Percentiles rank a stretch among this genome's conserved stretches.
Evolutionary conservation across 2,888 invertebrate species (phyloP).

Genomic region (Syrista parreyssii): DNA sequence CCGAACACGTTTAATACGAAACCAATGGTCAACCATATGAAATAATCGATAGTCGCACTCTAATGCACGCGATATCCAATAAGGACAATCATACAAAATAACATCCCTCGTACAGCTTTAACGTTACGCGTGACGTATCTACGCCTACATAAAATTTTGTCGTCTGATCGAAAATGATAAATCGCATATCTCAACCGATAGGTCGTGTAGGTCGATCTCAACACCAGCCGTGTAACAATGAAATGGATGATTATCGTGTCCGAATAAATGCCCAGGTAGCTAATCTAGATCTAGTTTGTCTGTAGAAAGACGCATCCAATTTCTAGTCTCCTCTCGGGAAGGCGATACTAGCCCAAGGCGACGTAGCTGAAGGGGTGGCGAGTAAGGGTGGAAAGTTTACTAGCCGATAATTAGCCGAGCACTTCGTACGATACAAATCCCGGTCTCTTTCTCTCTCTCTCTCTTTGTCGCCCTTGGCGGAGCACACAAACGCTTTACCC

Average conservation of each 20-base stretch:
- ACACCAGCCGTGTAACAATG: background rate
- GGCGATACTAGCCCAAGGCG: background rate
- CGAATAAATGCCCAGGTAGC: background rate
- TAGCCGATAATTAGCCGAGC: conserved; percentile 7
- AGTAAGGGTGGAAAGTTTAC: conserved; percentile 3
- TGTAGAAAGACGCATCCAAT: background rate
- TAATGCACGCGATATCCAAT: background rate
- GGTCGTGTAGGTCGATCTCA: too few relatives aligned
- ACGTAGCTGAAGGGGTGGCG: background rate
- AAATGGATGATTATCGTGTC: background rate
- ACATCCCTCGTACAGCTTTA: background rate
- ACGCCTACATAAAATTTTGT: background rate
- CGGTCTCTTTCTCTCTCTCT: conserved; percentile 8
- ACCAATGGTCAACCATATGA: background rate
- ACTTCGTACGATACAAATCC: conserved; percentile 15
- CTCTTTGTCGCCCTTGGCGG: background rate
- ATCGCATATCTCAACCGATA: background rate
- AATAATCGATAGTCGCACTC: background rate
- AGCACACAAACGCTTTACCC: conserved; percentile 10
- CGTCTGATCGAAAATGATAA: background rate
- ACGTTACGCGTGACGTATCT: background rate
- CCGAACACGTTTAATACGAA: background rate
- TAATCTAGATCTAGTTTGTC: background rate
- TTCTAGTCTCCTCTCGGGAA: background rate
- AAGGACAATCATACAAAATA: background rate